phyloP scores from a whole-genome alignment of 2,888 invertebrate species.

The Eristalis tenax region DNA sequence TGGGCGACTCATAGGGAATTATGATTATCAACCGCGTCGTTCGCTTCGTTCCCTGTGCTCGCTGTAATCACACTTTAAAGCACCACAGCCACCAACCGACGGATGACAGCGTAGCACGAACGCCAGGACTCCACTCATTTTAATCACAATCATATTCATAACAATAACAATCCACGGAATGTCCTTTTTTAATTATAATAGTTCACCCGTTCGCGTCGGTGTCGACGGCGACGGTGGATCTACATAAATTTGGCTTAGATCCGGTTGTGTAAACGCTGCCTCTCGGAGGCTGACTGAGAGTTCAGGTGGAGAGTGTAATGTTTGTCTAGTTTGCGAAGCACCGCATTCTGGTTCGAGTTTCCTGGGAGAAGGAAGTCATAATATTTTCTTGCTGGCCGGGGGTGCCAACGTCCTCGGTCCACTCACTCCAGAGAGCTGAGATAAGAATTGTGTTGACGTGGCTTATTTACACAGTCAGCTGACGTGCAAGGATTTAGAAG shows the following conservation, averaged over 20 bases:
- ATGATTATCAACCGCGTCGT: slow-evolving; percentile 44
- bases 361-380: neutral
- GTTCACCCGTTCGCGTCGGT: slow-evolving; percentile 17
- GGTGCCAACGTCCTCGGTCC: neutral
- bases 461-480: neutral
- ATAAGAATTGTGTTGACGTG: neutral
- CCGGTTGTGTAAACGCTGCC: neutral
- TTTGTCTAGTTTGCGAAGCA: neutral
- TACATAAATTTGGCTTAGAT: neutral
- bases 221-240: neutral
- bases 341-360: neutral
- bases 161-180: slow-evolving; percentile 26
- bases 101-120: slow-evolving; percentile 1
- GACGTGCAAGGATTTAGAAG: neutral
- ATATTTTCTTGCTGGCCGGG: neutral
- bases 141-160: slow-evolving; percentile 44
- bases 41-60: neutral
- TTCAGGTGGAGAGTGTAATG: neutral
- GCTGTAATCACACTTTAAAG: slow-evolving; percentile 35
- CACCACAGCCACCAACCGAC: neutral
- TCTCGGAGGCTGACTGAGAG: neutral
- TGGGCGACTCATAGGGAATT: slow-evolving; percentile 30
- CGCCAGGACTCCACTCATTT: slow-evolving; percentile 7
- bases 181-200: slow-evolving; percentile 41
- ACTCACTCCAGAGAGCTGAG: neutral